phyloP scores from a whole-genome alignment of 2,888 invertebrate species.

The Melieria crassipennis region DNA sequence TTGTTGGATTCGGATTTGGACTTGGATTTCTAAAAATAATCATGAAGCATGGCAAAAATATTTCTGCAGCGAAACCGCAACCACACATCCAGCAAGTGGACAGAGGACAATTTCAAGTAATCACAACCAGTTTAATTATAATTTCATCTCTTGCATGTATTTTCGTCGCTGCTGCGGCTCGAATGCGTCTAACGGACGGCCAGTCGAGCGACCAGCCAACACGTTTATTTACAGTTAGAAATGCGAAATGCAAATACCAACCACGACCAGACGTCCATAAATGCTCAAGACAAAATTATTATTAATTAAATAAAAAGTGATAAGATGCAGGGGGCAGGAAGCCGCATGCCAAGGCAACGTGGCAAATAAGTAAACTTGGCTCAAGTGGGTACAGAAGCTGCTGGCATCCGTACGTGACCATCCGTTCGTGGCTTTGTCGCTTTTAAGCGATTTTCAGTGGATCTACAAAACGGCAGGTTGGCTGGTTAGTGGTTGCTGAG shows the following conservation, averaged over 20 bases:
- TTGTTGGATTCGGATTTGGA: not conserved
- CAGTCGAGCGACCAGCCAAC: not conserved
- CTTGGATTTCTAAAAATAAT: slow-evolving; percentile 1
- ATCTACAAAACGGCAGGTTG: no score
- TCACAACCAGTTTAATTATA: slow-evolving; percentile 3
- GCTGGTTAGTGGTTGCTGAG: no score
- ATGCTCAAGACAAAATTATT: not conserved
- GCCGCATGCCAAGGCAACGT: no score
- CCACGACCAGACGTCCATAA: not conserved
- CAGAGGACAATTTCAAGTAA: not conserved
- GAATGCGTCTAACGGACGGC: no score
- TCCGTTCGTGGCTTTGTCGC: no score
- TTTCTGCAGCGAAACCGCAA: not conserved
- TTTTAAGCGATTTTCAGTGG: no score
- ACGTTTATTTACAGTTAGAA: slow-evolving; percentile 22
- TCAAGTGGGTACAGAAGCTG: no score
- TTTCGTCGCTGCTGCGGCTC: no score
- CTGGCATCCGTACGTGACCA: no score
- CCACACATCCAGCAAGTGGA: not conserved
- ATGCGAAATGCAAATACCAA: not conserved
- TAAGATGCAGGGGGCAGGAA: no score
- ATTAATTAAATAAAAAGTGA: not conserved
- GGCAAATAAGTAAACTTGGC: no score
- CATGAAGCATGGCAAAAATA: slow-evolving; percentile 1
- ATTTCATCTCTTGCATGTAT: no score